Evolutionary conservation across 2,797 vertebrate genomes (phyloP), one percentile per base, ranked within the genome.

Genomic region (Pangasius djambal): DNA sequence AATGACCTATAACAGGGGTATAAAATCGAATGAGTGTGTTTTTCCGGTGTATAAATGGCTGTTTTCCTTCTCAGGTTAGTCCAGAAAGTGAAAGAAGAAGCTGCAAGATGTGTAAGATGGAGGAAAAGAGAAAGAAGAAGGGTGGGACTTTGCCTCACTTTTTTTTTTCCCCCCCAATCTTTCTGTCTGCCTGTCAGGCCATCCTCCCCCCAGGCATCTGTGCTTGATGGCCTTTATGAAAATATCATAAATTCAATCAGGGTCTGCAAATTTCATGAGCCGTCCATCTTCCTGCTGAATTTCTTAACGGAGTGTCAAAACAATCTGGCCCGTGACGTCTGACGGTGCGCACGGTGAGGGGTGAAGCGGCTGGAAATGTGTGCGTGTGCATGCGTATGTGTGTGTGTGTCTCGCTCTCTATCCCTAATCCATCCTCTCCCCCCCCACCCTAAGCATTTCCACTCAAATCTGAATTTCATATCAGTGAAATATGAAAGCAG

Each of bases 181-280:
- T 55, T 83, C 69, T 69, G 63, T 89, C 89, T 91, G 90, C 85
- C 90, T 91, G 92, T 91, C 92, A 91, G 86, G 83, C 85, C 75
- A 50, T 91, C 92, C 94, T 89, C 94, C 96, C 96, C 94, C 93
- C 95, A 96, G 95, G 96, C 95, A 95, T 95, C 93, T 95, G 95
- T 93, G 96, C 95, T 95, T 96, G 95, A 96, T 95, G 95, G 96
- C 95, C 96, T 97, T 97, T 96, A 97, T 97, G 96, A 97, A 98
- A 97, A 98, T 97, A 95, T 93, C 91, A 96, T 94, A 96, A 97
- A 98, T 98, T 97, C 96, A 97, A 97, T 97, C 97, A 98, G 96
- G 96, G 96, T 95, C 96, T 98, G 97, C 96, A 98, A 97, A 96
- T 98, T 98, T 98, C 96, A 98, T 97, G 97, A 98, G 96, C 96